Percentiles rank a stretch among this genome's conserved stretches.
Conservation (phyloP, 2,797 vertebrate species). For the Adrianichthys oophorus region DNA sequence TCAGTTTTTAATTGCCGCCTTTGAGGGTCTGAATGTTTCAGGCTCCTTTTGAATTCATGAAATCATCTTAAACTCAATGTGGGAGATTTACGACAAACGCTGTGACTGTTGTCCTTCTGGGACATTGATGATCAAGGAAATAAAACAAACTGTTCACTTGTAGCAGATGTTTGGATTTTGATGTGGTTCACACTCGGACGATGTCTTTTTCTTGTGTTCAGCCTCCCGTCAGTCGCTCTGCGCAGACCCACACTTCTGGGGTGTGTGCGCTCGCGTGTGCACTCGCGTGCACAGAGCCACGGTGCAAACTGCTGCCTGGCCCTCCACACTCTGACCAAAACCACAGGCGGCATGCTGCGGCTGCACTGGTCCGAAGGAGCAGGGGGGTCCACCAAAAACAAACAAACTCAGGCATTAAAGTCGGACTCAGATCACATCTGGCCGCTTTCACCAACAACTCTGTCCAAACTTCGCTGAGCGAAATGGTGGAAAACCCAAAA, state of each 20-base stretch:
- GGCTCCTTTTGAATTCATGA: too few species aligned
- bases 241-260: not conserved
- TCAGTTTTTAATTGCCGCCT: too few species aligned
- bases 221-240: slow-evolving; percentile 33
- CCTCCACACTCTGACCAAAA: slow-evolving; percentile 59
- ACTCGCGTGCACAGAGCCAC: slow-evolving; percentile 36
- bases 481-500: slow-evolving; percentile 72
- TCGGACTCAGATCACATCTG: slow-evolving; percentile 29
- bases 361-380: slow-evolving; percentile 61
- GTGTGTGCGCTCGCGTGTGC: slow-evolving; percentile 31
- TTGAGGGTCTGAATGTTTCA: too few species aligned
- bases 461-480: slow-evolving; percentile 30
- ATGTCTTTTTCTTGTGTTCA: slow-evolving; percentile 9
- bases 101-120: slow-evolving; percentile 4
- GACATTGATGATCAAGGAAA: slow-evolving; percentile 22
- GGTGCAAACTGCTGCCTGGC: slow-evolving; percentile 60
- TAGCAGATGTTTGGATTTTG: slow-evolving; percentile 34
- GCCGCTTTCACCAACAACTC: slow-evolving; percentile 21
- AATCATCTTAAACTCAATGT: not conserved
- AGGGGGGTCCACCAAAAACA: slow-evolving; percentile 56
- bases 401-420: slow-evolving; percentile 19
- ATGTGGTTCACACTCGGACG: slow-evolving; percentile 30
- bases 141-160: slow-evolving; percentile 31
- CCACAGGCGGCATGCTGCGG: slow-evolving; percentile 76
- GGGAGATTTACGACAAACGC: slow-evolving; percentile 20